Evolutionary conservation across 1,140 invertebrate genomes (phyloP).

Genomic region (Pseudomyrmex sp.): DNA sequence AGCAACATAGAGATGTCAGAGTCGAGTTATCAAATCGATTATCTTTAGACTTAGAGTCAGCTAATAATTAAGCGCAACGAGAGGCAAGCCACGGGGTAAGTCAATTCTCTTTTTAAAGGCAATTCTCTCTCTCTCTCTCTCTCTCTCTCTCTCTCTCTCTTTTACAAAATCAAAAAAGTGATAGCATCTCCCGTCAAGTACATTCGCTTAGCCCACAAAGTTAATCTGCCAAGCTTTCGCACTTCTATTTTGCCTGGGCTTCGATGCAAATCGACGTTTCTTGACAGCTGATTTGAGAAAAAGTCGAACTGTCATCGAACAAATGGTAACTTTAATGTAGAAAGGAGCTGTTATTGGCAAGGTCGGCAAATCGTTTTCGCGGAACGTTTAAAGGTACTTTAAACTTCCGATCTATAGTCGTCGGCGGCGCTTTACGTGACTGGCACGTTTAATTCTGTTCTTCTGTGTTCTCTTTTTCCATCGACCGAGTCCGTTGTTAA

Average conservation of each 20-base stretch:
- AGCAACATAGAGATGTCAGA: constrained; percentile 37
- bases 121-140: neutral
- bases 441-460: constrained; percentile 29
- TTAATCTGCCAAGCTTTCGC: neutral
- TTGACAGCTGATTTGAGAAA: neutral
- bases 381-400: constrained; percentile 53
- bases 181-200: too few species aligned
- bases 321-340: constrained; percentile 40
- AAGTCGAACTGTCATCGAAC: constrained; percentile 28
- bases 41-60: constrained; percentile 21
- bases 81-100: neutral
- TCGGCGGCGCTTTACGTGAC: constrained; percentile 43
- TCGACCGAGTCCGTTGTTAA: neutral
- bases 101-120: constrained; percentile 24
- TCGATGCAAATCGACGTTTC: constrained; percentile 25
- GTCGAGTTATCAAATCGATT: constrained; percentile 54
- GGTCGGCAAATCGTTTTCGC: constrained; percentile 49
- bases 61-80: constrained; percentile 40
- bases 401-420: constrained; percentile 37
- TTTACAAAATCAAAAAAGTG: neutral
- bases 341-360: constrained; percentile 44
- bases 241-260: neutral
- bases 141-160: neutral
- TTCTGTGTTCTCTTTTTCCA: neutral
- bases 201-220: neutral